Evolutionary conservation across 1,140 invertebrate genomes (phyloP).

Genomic region (Bombyx mori): ASM3026992v2 NC_085107.1:11001501-11002000

Average conservation of each 20-base stretch:
- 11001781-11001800: constrained; percentile 65
- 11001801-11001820: constrained; percentile 48
- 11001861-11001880: neutral
- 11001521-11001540: constrained; percentile 31
- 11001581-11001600: constrained; percentile 27
- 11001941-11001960: no score
- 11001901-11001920: no score
- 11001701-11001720: constrained; percentile 53
- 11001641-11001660: constrained; percentile 52
- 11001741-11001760: constrained; percentile 52
- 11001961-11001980: no score
- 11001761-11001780: constrained; percentile 59
- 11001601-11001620: constrained; percentile 23
- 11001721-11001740: constrained; percentile 39
- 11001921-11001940: no score
- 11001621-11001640: constrained; percentile 43
- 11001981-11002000: no score
- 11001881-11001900: no score
- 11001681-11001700: constrained; percentile 42
- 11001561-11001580: constrained; percentile 28
- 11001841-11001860: constrained; percentile 40
- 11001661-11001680: constrained; percentile 58
- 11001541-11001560: constrained; percentile 23
- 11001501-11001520: constrained; percentile 35
- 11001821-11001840: constrained; percentile 41